phyloP scores from a whole-genome alignment of 2,797 vertebrate species.

The Astyanax mexicanus region DNA sequence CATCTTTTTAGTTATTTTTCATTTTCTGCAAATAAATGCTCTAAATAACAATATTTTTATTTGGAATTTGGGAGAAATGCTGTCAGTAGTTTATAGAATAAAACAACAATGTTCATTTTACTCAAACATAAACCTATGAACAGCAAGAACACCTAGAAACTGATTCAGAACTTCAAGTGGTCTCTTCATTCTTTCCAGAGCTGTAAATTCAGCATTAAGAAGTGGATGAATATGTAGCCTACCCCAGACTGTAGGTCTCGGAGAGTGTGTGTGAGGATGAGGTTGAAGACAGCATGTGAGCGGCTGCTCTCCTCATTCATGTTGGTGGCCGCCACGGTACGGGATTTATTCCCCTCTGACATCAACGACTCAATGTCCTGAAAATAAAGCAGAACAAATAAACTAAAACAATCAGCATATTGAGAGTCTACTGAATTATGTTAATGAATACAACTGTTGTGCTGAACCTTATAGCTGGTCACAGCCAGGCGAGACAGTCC shows the following conservation, averaged over 20 bases:
- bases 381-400: background rate
- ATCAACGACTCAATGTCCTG: conserved; percentile 97
- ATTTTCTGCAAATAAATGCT: too few species aligned
- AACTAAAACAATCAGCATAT: background rate
- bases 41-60: too few species aligned
- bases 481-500: conserved; percentile 96
- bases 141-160: too few species aligned
- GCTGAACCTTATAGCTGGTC: conserved; percentile 89
- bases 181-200: too few species aligned
- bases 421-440: background rate
- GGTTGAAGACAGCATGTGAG: conserved; percentile 96
- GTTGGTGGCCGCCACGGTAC: conserved; percentile 97
- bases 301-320: conserved; percentile 99
- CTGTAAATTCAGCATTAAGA: too few species aligned
- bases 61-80: too few species aligned
- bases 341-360: conserved; percentile 98
- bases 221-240: conserved; percentile 53
- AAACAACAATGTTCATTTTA: too few species aligned
- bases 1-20: too few species aligned
- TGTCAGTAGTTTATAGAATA: too few species aligned
- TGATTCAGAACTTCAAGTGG: too few species aligned
- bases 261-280: conserved; percentile 95
- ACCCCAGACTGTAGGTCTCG: conserved; percentile 90
- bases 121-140: too few species aligned
- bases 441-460: background rate